phyloP scores from a whole-genome alignment of 2,888 invertebrate species.

The Hydraecia micacea region DNA sequence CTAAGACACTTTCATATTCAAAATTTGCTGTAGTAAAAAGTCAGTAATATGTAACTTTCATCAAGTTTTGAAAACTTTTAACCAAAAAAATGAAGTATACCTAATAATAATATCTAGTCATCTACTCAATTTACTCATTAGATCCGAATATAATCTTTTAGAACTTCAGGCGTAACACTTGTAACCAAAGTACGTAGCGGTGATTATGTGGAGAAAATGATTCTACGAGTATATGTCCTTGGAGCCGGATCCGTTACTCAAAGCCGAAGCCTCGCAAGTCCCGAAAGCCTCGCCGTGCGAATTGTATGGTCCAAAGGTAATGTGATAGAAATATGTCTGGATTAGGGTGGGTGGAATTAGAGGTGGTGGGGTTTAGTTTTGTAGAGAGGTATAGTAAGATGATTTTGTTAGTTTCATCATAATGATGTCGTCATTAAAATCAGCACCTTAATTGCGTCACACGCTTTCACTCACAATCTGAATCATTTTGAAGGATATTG shows the following conservation, averaged over 20 bases:
- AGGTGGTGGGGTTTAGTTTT: not conserved
- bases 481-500: too few species aligned
- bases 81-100: not conserved
- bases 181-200: not conserved
- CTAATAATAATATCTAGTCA: not conserved
- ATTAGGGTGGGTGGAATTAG: not conserved
- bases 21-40: not conserved
- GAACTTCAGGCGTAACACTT: conserved; percentile 10
- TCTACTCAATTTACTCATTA: not conserved
- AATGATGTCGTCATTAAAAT: not conserved
- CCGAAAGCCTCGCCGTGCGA: conserved; percentile 37
- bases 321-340: conserved; percentile 37
- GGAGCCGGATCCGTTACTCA: conserved; percentile 38
- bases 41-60: not conserved
- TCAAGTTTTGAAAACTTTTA: not conserved
- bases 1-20: not conserved
- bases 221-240: conserved; percentile 32
- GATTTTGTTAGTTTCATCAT: not conserved
- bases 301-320: conserved; percentile 55
- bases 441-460: too few species aligned
- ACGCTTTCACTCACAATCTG: too few species aligned
- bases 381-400: too few species aligned
- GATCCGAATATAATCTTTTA: not conserved
- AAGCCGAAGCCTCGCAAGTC: conserved; percentile 60
- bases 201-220: conserved; percentile 35